These are phyloP conservation scores for Synanthedon andrenaeformis DNA, from an alignment of 2,888 invertebrate genomes.

Conservation along the genomic window DNA sequence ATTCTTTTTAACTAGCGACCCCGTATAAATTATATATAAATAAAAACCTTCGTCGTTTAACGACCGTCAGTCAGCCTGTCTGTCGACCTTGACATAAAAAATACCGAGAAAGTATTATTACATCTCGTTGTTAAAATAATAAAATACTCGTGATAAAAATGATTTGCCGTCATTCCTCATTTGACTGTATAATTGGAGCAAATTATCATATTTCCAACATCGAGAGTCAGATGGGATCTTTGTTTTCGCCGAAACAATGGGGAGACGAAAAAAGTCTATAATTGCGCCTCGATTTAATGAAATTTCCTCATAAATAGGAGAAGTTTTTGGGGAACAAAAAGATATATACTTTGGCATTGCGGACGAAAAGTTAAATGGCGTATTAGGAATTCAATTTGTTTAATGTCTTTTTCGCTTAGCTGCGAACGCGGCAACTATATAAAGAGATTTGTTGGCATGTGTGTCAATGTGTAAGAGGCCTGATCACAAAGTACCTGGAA, in stretches of 20 bases:
- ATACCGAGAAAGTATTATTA: too few species aligned
- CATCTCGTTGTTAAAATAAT: too few species aligned
- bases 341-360: constrained; percentile 43
- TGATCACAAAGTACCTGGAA: too few species aligned
- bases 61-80: too few species aligned
- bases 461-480: not conserved
- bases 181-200: constrained; percentile 28
- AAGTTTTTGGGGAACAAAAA: constrained; percentile 46
- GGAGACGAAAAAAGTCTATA: constrained; percentile 25
- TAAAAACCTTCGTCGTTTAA: too few species aligned
- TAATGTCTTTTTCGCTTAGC: constrained; percentile 27
- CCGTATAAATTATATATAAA: too few species aligned
- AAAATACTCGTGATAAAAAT: too few species aligned
- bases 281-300: constrained; percentile 36
- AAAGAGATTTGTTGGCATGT: not conserved
- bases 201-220: constrained; percentile 30
- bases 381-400: constrained; percentile 58
- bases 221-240: not conserved
- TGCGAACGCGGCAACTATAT: not conserved
- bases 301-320: constrained; percentile 43
- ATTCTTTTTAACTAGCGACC: too few species aligned
- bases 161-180: not conserved
- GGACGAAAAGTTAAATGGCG: constrained; percentile 56
- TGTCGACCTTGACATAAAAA: too few species aligned
- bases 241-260: constrained; percentile 10